Conservation (phyloP, 2,113 vertebrate genomes). For the Petaurus breviceps region DNA sequence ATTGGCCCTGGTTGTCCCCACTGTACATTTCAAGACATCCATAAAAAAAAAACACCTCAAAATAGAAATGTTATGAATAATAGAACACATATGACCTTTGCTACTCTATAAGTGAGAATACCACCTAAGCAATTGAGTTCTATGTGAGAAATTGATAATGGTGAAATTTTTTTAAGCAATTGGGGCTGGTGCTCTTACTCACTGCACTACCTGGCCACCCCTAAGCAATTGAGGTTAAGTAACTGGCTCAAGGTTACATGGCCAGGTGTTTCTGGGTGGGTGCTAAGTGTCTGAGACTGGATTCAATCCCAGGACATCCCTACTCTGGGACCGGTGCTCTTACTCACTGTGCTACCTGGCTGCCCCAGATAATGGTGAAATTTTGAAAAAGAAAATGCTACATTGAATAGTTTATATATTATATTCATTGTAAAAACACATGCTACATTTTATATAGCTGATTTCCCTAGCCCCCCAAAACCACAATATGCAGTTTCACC, state of each 20-base stretch:
- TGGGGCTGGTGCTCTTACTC: no score
- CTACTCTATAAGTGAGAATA: slow-evolving; percentile 38
- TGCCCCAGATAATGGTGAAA: slow-evolving; percentile 58
- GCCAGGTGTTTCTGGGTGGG: no score
- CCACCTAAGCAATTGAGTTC: slow-evolving; percentile 32
- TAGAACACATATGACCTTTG: slow-evolving; percentile 32
- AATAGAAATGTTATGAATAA: slow-evolving; percentile 49
- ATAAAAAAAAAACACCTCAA: slow-evolving; percentile 35
- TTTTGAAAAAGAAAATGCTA: slow-evolving; percentile 50
- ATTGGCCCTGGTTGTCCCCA: slow-evolving; percentile 24
- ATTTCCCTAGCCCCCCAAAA: not conserved
- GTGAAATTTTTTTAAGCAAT: slow-evolving; percentile 42
- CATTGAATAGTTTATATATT: not conserved
- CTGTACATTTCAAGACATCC: slow-evolving; percentile 22
- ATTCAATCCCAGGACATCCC: no score
- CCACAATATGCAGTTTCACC: slow-evolving; percentile 34
- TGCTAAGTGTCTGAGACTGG: no score
- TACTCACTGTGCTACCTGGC: no score
- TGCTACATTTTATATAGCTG: slow-evolving; percentile 42
- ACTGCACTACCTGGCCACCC: no score
- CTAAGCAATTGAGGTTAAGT: no score
- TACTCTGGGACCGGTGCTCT: no score
- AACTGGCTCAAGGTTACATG: no score
- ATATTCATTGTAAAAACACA: not conserved
- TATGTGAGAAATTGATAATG: slow-evolving; percentile 48